These are phyloP conservation scores for Malurus melanocephalus DNA, from an alignment of 2,113 vertebrate species.

Conservation along the genomic window DNA sequence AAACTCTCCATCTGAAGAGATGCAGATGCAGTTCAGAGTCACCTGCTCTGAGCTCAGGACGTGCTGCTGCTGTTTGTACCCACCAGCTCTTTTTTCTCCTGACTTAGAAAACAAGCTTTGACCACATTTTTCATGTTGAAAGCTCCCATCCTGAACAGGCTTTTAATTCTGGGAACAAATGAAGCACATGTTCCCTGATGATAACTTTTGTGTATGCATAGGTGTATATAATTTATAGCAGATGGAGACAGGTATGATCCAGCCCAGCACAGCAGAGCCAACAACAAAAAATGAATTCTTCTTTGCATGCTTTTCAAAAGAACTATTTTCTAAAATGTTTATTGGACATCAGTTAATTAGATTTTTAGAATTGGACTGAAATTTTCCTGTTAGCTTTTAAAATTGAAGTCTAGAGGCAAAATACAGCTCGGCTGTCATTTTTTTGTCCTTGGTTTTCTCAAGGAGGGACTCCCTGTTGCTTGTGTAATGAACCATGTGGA, in stretches of 20 bases:
- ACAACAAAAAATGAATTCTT: not conserved
- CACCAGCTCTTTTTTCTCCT: not conserved
- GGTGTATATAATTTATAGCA: not conserved
- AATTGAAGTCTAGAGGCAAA: not conserved
- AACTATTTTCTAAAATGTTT: not conserved
- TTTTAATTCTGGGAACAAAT: not conserved
- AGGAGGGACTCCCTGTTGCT: not conserved
- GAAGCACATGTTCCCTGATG: not conserved
- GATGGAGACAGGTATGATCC: not conserved
- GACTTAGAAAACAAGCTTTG: not conserved
- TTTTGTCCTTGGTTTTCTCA: not conserved
- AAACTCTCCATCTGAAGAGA: not conserved
- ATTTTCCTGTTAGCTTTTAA: not conserved
- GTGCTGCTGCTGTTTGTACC: not conserved
- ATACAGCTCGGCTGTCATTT: not conserved
- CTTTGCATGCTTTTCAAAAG: not conserved
- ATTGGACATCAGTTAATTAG: conserved; percentile 27
- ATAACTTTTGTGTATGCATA: not conserved
- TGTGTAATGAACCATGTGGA: not conserved
- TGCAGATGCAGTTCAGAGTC: not conserved
- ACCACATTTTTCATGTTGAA: not conserved
- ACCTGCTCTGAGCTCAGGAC: not conserved
- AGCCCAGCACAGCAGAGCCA: not conserved
- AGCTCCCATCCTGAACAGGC: not conserved
- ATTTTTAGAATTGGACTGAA: not conserved